A percentile compares a stretch with the other conserved stretches of the same genome.
phyloP scores from a whole-genome alignment of 1,140 invertebrate species.

The Drosophila sucinea region DNA sequence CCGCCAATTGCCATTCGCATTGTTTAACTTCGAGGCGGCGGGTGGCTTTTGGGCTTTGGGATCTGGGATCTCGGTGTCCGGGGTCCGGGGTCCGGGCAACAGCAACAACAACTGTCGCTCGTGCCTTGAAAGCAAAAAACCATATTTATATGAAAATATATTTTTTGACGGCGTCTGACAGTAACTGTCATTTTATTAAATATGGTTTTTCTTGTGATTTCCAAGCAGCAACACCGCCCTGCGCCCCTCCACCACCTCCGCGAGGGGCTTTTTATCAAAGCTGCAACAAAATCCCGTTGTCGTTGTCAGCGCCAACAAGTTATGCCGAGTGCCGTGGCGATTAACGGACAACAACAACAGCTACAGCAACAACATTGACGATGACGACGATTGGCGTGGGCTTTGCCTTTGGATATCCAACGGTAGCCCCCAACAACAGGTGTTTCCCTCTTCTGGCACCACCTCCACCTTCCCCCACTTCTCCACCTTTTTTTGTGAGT shows the following conservation, averaged over 20 bases:
- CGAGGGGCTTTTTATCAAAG: constrained; percentile 63
- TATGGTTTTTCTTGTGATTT: constrained; percentile 74
- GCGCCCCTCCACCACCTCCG: constrained; percentile 24
- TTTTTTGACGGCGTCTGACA: constrained; percentile 78
- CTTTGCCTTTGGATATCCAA: constrained; percentile 19
- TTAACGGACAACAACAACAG: constrained; percentile 48
- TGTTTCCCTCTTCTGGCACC: constrained; percentile 39
- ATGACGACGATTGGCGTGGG: constrained; percentile 17
- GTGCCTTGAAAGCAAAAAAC: constrained; percentile 70
- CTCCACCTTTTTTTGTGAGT: neutral
- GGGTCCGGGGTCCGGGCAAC: neutral
- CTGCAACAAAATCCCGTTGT: constrained; percentile 72
- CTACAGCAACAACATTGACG: constrained; percentile 3
- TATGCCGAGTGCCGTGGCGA: constrained; percentile 58
- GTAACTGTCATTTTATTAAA: constrained; percentile 80
- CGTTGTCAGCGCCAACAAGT: constrained; percentile 77
- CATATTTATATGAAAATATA: constrained; percentile 42
- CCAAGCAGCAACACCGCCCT: neutral
- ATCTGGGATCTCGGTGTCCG: neutral
- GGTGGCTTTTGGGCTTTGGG: constrained; percentile 34
- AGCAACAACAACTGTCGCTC: constrained; percentile 33
- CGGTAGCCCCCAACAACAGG: constrained; percentile 68
- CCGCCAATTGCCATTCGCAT: constrained; percentile 71
- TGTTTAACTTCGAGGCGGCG: constrained; percentile 55
- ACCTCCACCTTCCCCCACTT: neutral